These are phyloP conservation scores for Monopterus albus DNA, from an alignment of 2,113 vertebrate genomes.

Conservation along the genomic window DNA sequence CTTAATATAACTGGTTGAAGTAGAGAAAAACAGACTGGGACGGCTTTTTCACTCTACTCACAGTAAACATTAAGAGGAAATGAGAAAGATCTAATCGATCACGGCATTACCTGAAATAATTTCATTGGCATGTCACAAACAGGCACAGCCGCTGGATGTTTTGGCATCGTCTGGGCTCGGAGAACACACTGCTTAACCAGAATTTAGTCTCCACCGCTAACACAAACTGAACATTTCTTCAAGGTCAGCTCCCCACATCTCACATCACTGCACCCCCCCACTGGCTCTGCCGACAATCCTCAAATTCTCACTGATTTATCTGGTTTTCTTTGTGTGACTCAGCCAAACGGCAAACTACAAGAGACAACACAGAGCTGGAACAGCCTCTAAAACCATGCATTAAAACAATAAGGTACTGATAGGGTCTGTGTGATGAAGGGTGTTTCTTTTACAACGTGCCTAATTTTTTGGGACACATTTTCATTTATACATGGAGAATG, in stretches of 20 bases:
- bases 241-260: slow-evolving; percentile 62
- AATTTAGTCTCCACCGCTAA: slow-evolving; percentile 23
- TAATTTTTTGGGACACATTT: slow-evolving; percentile 15
- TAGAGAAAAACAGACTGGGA: not conserved
- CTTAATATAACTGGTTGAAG: slow-evolving; percentile 20
- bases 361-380: slow-evolving; percentile 2
- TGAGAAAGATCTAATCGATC: not conserved
- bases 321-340: slow-evolving; percentile 55
- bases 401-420: not conserved
- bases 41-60: not conserved
- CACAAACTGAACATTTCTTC: slow-evolving; percentile 57
- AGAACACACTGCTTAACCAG: slow-evolving; percentile 16
- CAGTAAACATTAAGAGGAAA: slow-evolving; percentile 14
- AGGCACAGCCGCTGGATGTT: slow-evolving; percentile 1
- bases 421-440: not conserved
- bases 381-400: not conserved
- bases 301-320: slow-evolving; percentile 55
- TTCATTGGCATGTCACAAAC: not conserved
- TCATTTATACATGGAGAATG: slow-evolving; percentile 16
- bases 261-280: slow-evolving; percentile 30
- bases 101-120: not conserved
- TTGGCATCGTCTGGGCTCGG: not conserved
- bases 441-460: not conserved
- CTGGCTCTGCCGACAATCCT: slow-evolving; percentile 58
- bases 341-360: slow-evolving; percentile 50